phyloP scores from a whole-genome alignment of 2,888 invertebrate species.

The Agonopterix alstromeriana region DNA sequence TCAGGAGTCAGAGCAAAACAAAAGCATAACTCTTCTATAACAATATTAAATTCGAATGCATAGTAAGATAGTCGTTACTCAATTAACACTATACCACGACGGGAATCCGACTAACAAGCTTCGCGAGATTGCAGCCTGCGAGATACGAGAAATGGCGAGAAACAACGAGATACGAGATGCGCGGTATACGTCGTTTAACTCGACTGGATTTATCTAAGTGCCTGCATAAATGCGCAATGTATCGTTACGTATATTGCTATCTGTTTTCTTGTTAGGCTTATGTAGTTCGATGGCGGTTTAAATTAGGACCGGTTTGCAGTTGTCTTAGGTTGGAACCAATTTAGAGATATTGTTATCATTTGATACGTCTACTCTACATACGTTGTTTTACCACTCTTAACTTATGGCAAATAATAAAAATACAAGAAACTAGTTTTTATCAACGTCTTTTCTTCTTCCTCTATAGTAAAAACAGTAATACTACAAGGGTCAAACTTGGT shows the following conservation, averaged over 20 bases:
- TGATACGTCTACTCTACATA: too few species aligned
- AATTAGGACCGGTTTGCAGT: conserved; percentile 31
- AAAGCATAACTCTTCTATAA: background rate
- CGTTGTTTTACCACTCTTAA: too few species aligned
- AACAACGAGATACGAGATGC: conserved; percentile 21
- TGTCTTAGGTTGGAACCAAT: conserved; percentile 18
- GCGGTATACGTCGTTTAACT: conserved; percentile 26
- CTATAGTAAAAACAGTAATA: too few species aligned
- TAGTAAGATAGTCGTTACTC: conserved; percentile 25
- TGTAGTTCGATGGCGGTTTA: conserved; percentile 21
- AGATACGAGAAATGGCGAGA: conserved; percentile 14
- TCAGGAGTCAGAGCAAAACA: background rate
- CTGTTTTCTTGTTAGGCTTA: conserved; percentile 21
- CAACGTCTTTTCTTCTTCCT: too few species aligned
- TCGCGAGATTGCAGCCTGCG: conserved; percentile 23
- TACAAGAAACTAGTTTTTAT: too few species aligned
- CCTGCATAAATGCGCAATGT: conserved; percentile 40
- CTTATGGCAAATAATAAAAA: too few species aligned
- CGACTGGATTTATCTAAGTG: conserved; percentile 51
- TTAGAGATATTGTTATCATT: conserved; percentile 10
- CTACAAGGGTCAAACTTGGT: too few species aligned
- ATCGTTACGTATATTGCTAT: conserved; percentile 11
- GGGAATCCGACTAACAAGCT: conserved; percentile 48
- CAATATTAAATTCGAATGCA: conserved; percentile 3
- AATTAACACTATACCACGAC: conserved; percentile 44